phyloP scores from a whole-genome alignment of 2,113 vertebrate genomes.

The Caracal caracal region DNA sequence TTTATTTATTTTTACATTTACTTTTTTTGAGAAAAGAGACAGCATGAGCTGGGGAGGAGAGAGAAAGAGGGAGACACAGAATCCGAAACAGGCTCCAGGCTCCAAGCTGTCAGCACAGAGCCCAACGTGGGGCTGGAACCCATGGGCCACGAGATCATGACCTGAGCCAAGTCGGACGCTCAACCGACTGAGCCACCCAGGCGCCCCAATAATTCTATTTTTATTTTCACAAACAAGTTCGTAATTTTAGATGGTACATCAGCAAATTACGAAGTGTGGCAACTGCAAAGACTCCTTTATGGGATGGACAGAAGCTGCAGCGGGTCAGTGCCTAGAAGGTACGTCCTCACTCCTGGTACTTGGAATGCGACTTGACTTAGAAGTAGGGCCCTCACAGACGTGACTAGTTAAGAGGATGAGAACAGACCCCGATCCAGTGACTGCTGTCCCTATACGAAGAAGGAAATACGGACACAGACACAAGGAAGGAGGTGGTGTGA shows the following conservation, averaged over 20 bases:
- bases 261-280: background rate
- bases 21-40: too few relatives aligned
- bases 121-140: too few relatives aligned
- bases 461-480: background rate
- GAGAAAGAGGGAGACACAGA: too few relatives aligned
- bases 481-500: background rate
- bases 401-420: background rate
- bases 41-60: too few relatives aligned
- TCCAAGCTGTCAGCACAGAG: too few relatives aligned
- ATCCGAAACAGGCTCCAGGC: too few relatives aligned
- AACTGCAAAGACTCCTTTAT: background rate
- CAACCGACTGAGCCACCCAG: too few relatives aligned
- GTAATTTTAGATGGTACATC: background rate
- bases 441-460: background rate
- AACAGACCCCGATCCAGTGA: background rate
- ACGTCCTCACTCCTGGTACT: accelerated
- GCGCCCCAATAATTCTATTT: too few relatives aligned
- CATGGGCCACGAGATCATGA: too few relatives aligned
- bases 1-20: too few relatives aligned
- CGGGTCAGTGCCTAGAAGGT: background rate
- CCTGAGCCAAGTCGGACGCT: too few relatives aligned
- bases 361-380: background rate
- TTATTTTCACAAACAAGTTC: background rate
- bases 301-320: background rate
- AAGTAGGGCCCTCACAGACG: background rate